Evolutionary conservation across 2,113 vertebrate species (phyloP), one percentile per base, ranked within the genome.

Genomic region (Eurypyga helias): DNA sequence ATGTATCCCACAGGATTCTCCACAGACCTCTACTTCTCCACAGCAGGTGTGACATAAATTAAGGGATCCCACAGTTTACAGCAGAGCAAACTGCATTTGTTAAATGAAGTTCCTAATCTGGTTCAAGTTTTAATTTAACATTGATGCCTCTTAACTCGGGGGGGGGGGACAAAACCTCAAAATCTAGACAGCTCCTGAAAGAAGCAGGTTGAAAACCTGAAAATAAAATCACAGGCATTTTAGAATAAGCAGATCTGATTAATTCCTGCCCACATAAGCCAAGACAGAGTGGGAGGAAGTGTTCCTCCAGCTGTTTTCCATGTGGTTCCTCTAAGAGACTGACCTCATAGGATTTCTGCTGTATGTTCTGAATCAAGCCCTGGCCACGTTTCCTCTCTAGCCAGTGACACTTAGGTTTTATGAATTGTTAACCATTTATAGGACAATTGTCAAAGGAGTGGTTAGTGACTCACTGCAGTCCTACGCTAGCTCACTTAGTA

Each of bases 341-440:
- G 31, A 64, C 76, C 69, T 82, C 80, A 61, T 61, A 96, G 83
- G 34, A 60, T 86, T 93, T 78, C 43, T 78, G 60, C 64, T 77
- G 54, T 34, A 70, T 88, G 62, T 62, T 85, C 73, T 83, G 73
- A 89, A 90, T 79, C 84, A 91, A 54, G 62, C 61, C 31, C 45
- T 48, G 73, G 86, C 62, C 58, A 88, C 4, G 4, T 41, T 95
- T 94, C 90, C 86, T 71, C 43, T 87, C 55, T 67, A 96, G 79
- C 28, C 75, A 93, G 41, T 10, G 51, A 85, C 29, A 46, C 54
- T 57, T 62, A 58, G 25, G 36, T 95, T 89, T 87, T 25, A 86
- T n/a, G 60, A 86, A 92, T 9, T 86, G 51, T 90, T 93, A 96
- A 92, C 72, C 34, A 82, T 78, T 93, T 89, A 93, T 43, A 79